Base-by-base conservation (phyloP, 2,888 invertebrate genomes). In the Napeogenes inachia region DNA sequence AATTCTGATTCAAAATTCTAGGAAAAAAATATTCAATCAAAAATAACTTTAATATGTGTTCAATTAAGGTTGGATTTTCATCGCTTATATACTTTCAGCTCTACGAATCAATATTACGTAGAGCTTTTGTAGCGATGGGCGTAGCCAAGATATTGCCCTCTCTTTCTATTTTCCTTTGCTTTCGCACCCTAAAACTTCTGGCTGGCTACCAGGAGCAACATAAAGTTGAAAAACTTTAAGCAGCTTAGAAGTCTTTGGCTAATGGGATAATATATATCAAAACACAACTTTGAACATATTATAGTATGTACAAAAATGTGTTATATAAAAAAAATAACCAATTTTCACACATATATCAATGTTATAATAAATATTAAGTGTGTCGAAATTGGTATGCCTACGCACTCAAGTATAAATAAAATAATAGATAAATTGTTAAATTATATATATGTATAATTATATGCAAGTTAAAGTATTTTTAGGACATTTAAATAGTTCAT, bases 51-150 rank as follows among this genome's bases (percentile, higher is more conserved):
- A 75, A 69, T 6, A 0, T 0, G 0, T 0, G 0, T 2, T 0
- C 0, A 0, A 59, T 50, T 66, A 78, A 64, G 68, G 70, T 68
- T 13, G 4, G 61, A 13, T 69, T 70, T 77, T 56, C 13, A 13
- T 13, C 21, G 38, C 30, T 13, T 33, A 46, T 30, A 13, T 21
- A 10, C 4, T 21, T 6, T 2, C 21, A 4, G 12, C n/a, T 68
- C 73, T 78, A 75, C 73, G 68, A 78, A 81, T 84, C 85, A 67
- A 84, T 85, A 74, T 61, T 61, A 71, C 77, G 81, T 80, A 80
- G 79, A 67, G 63, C 62, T 69, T 66, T 66, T 79, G 83, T 81
- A 83, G 80, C 77, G 61, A 63, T 69, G 70, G 75, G 77, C 80
- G 83, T 81, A 76, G 76, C 73, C 54, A 45, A 53, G n/a, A 61